phyloP scores from a whole-genome alignment of 2,888 invertebrate species.

The Yponomeuta plumbellus region DNA sequence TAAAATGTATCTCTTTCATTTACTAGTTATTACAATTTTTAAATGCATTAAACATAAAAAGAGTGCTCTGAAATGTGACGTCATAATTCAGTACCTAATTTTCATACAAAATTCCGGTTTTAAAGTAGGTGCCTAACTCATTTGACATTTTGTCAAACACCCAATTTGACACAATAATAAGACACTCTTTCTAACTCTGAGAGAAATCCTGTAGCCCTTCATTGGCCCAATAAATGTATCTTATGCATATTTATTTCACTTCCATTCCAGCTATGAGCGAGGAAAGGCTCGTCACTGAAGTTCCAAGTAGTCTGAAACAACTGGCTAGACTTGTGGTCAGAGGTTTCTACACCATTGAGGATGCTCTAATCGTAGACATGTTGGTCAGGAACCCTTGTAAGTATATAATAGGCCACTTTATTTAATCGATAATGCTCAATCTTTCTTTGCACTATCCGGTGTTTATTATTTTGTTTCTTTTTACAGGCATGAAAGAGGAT shows the following conservation, averaged over 20 bases:
- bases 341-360: slow-evolving; percentile 96
- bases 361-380: slow-evolving; percentile 96
- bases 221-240: no score
- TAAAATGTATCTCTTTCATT: no score
- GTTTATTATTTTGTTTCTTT: not conserved
- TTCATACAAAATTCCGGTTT: no score
- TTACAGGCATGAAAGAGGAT: slow-evolving; percentile 89
- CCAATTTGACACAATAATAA: no score
- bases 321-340: slow-evolving; percentile 92
- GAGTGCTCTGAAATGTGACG: no score
- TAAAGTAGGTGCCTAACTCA: no score
- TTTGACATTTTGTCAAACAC: no score
- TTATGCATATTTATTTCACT: not conserved
- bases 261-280: slow-evolving; percentile 74
- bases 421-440: not conserved
- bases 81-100: no score
- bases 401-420: slow-evolving; percentile 34
- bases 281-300: slow-evolving; percentile 89
- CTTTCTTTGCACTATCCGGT: not conserved
- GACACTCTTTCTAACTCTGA: no score
- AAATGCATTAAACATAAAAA: no score
- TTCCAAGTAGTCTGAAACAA: slow-evolving; percentile 95
- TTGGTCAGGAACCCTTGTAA: slow-evolving; percentile 95
- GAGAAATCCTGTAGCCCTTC: no score
- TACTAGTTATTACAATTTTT: no score